phyloP scores from a whole-genome alignment of 92 coral and sea anemone species.

The Meandrina meandrites region DNA sequence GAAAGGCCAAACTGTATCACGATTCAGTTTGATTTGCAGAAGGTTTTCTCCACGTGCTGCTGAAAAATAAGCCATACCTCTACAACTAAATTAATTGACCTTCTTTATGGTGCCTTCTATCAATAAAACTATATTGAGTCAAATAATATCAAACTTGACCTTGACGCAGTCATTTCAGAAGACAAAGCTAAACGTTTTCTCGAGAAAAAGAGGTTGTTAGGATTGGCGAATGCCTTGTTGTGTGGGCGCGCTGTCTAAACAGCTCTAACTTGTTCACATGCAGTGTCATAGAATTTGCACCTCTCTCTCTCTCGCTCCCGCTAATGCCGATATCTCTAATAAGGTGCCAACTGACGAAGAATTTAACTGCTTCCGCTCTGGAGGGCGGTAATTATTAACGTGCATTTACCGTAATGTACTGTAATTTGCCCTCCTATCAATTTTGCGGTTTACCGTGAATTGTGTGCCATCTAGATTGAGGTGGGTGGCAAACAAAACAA shows the following conservation, averaged over 20 bases:
- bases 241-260: not conserved
- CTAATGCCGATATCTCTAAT: no score
- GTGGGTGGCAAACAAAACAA: constrained; percentile 32
- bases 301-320: not conserved
- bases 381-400: not conserved
- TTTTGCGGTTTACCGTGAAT: constrained; percentile 29
- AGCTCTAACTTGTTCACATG: not conserved
- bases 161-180: not conserved
- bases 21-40: not conserved
- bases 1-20: not conserved
- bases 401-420: not conserved
- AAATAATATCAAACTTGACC: not conserved
- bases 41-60: not conserved
- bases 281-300: not conserved
- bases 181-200: not conserved
- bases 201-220: not conserved
- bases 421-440: constrained; percentile 11
- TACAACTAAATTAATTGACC: not conserved
- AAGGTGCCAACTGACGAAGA: no score
- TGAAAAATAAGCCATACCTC: not conserved
- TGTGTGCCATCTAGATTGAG: not conserved
- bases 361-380: not conserved
- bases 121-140: not conserved
- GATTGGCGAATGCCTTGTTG: not conserved
- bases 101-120: not conserved